Conservation (phyloP, 2,888 invertebrate species). For the Tachystola acroxantha region DNA sequence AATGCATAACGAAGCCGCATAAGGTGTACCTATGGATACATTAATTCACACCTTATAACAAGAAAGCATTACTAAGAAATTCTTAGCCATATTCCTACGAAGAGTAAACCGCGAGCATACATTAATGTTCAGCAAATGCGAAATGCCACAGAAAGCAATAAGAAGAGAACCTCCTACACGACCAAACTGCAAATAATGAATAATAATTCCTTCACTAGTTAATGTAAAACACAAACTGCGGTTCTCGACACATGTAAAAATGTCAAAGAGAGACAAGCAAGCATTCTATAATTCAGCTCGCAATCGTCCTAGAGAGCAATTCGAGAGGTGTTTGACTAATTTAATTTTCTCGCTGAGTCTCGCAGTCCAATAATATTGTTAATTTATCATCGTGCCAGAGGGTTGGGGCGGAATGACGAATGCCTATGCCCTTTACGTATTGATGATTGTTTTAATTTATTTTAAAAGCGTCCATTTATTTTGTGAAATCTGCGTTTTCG, state of each 20-base stretch:
- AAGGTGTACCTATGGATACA: constrained; percentile 2
- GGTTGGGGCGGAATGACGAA: constrained; percentile 16
- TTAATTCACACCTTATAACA: constrained; percentile 26
- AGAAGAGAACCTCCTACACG: constrained; percentile 30
- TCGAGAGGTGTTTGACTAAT: constrained; percentile 45
- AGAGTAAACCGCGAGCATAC: constrained; percentile 54
- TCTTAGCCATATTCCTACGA: constrained; percentile 34
- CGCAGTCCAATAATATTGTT: constrained; percentile 53
- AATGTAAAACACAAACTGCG: constrained; percentile 31
- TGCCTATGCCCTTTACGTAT: constrained; percentile 19
- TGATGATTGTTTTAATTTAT: constrained; percentile 13
- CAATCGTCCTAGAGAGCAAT: constrained; percentile 22
- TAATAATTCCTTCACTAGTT: constrained; percentile 57
- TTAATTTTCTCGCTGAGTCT: constrained; percentile 43
- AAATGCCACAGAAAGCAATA: constrained; percentile 54
- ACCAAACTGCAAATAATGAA: constrained; percentile 53
- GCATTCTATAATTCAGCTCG: constrained; percentile 40
- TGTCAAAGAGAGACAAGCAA: constrained; percentile 28
- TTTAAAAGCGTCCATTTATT: constrained; percentile 2
- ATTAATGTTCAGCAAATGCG: constrained; percentile 56
- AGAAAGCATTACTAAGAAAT: constrained; percentile 45
- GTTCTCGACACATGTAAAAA: constrained; percentile 30
- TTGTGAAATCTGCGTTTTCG: not conserved
- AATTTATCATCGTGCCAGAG: constrained; percentile 54
- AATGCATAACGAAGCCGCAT: too few relatives aligned